These are phyloP conservation scores for Stictocephala bisonia DNA, from an alignment of 2,888 invertebrate species.

Conservation along the genomic window DNA sequence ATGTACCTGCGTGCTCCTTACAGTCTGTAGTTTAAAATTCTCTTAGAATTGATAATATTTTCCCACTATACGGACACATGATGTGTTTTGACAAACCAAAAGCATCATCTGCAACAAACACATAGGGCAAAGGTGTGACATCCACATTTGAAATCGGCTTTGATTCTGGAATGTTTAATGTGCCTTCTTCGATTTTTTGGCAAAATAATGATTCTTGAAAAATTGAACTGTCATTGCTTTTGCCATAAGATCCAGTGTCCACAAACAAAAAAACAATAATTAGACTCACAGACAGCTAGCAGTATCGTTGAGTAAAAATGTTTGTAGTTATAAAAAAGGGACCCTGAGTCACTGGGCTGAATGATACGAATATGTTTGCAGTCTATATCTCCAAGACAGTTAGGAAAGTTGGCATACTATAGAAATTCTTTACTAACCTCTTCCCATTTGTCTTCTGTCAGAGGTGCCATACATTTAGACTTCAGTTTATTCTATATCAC, in stretches of 20 bases:
- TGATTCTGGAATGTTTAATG: neutral
- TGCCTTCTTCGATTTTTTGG: neutral
- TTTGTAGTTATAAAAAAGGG: constrained; percentile 43
- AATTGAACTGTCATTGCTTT: constrained; percentile 14
- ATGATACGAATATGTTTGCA: constrained; percentile 43
- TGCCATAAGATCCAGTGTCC: constrained; percentile 15
- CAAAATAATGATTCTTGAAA: constrained; percentile 15
- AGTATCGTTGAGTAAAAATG: constrained; percentile 40
- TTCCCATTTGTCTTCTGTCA: constrained; percentile 38
- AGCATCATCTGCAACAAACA: constrained; percentile 14
- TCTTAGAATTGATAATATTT: neutral
- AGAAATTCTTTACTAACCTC: constrained; percentile 41
- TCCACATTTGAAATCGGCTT: constrained; percentile 4
- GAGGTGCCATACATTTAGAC: constrained; percentile 24
- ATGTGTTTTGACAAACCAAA: constrained; percentile 14
- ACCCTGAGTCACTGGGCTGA: constrained; percentile 32
- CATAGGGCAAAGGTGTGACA: constrained; percentile 5
- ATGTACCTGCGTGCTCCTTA: constrained; percentile 23
- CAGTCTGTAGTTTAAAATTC: constrained; percentile 23
- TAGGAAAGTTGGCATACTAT: constrained; percentile 40
- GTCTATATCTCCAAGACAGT: constrained; percentile 40
- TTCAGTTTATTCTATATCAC: constrained; percentile 16
- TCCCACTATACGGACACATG: constrained; percentile 24
- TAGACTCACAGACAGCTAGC: constrained; percentile 41
- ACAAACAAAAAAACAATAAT: constrained; percentile 12